Base-by-base conservation (phyloP, 92 coral and sea anemone species). In the Phenganax stokvisi region DNA sequence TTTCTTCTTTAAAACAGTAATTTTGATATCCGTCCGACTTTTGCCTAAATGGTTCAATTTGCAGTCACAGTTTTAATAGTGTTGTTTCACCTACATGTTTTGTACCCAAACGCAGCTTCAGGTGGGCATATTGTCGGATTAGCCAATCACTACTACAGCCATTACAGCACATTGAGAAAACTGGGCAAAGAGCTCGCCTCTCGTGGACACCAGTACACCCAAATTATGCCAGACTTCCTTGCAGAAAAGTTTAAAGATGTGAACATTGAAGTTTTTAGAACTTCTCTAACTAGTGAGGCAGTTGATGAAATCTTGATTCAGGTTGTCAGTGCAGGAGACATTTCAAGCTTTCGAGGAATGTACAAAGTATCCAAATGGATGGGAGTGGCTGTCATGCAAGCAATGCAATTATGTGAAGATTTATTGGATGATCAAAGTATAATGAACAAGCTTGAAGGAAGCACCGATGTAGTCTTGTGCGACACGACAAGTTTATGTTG, bases 381-480 rank as follows among this genome's bases (percentile, higher is more conserved):
- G 47, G 47, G 47, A 37, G 47, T 37, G 5, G 47, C 47, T 37
- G 47, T 37, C 3, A 37, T 1, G 3, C 47, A 37, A 37, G 47
- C 47, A 37, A 37, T 37, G 47, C 74, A 81, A 37, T 80, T 82
- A 7, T 92, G 97, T 51, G 87, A 89, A 57, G 86, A 82, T 60
- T 80, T 90, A 71, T 72, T 92, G 13, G 68, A 76, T 58, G 83
- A 84, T 65, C 56, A 60, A 51, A 56, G 66, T 12, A 71, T 88
- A 25, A 78, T 89, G 17, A 31, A 75, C 56, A 76, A 58, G 71
- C 78, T 90, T 0, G 55, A 79, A 31, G 60, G 69, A 16, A 60
- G 81, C 29, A 85, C 80, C 0, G 83, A 87, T 76, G 79, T 92
- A 64, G 80, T 92, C 44, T 64, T 92, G 54, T 20, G 25, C 25